Evolutionary conservation across 2,888 invertebrate species (phyloP).

Genomic region (Limnephilus lunatus): DNA sequence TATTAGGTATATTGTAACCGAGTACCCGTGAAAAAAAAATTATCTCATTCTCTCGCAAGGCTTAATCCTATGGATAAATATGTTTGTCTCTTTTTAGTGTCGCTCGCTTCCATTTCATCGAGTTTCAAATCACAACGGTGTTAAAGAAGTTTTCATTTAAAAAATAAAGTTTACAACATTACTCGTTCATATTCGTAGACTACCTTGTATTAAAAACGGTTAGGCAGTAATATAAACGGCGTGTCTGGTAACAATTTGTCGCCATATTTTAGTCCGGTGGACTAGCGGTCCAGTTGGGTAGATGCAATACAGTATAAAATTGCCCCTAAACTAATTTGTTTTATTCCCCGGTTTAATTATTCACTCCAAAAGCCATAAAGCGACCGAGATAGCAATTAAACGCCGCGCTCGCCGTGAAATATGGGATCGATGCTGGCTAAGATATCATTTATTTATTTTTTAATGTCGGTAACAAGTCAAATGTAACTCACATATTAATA

Average conservation of each 20-base stretch:
- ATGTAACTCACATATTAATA: background rate
- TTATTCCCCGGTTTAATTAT: conserved; percentile 15
- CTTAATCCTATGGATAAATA: too few species aligned
- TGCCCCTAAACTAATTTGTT: conserved; percentile 12
- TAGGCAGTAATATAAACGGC: background rate
- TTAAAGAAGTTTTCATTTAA: too few species aligned
- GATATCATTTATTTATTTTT: background rate
- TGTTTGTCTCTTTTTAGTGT: too few species aligned
- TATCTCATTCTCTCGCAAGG: too few species aligned
- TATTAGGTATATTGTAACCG: too few species aligned
- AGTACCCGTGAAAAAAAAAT: too few species aligned
- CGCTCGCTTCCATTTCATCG: too few species aligned
- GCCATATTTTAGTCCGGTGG: conserved; percentile 14
- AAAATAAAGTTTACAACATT: too few species aligned
- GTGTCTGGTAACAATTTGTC: background rate
- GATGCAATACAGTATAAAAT: conserved; percentile 20
- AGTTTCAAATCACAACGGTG: too few species aligned
- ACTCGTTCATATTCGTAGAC: too few species aligned
- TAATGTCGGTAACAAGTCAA: background rate
- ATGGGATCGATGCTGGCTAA: background rate
- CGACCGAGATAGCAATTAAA: background rate
- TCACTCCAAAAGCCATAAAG: conserved; percentile 17
- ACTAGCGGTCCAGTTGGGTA: background rate
- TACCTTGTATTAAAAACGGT: too few species aligned
- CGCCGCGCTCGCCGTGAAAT: conserved; percentile 2